Percentiles rank a stretch among this genome's conserved stretches.
These are phyloP conservation scores for Lacerta viridis DNA, from an alignment of 2,797 vertebrate species.

Conservation along the genomic window DNA sequence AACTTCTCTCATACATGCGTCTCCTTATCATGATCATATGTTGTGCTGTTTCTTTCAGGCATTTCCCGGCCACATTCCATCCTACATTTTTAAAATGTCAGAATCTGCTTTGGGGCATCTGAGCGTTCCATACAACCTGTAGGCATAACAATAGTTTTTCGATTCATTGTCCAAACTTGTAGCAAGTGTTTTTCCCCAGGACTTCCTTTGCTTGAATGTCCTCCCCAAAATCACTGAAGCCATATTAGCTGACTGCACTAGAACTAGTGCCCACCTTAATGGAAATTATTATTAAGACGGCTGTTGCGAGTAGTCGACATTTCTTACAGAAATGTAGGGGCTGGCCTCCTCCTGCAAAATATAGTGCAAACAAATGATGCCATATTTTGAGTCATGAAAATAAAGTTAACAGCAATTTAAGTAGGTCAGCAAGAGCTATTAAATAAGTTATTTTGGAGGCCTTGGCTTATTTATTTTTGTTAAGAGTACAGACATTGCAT, in stretches of 20 bases:
- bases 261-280: not conserved
- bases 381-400: slow-evolving; percentile 12
- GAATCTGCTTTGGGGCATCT: not conserved
- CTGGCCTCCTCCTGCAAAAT: not conserved
- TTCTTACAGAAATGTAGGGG: not conserved
- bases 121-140: not conserved
- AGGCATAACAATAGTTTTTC: not conserved
- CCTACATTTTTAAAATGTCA: not conserved
- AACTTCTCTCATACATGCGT: not conserved
- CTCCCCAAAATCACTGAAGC: no score
- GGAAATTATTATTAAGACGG: not conserved
- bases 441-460: slow-evolving; percentile 18
- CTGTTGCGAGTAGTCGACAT: not conserved
- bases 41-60: not conserved
- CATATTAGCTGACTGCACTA: not conserved
- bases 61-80: not conserved
- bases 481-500: not conserved
- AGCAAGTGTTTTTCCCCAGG: not conserved
- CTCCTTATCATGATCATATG: not conserved
- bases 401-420: not conserved
- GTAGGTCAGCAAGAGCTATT: slow-evolving; percentile 2
- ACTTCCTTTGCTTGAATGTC: not conserved
- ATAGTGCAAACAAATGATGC: not conserved
- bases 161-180: not conserved
- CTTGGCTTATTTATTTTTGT: not conserved